Evolutionary conservation across 2,888 invertebrate species (phyloP).

Genomic region (Tiliacea citrago): DNA sequence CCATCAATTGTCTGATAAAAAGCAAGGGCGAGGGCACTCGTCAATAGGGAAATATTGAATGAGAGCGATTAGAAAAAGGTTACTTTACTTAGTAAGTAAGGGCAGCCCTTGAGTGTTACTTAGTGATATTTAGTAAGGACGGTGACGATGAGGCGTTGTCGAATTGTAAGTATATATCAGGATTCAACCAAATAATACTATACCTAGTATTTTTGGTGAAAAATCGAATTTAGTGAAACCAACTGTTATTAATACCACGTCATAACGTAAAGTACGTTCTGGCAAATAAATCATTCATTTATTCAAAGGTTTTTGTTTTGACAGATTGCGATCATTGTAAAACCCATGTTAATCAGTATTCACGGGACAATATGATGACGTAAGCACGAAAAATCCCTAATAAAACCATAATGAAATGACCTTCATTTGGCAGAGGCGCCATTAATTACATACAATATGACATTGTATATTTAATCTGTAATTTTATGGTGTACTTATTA

Average conservation of each 20-base stretch:
- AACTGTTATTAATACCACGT: too few species aligned
- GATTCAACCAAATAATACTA: too few species aligned
- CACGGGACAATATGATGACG: background rate
- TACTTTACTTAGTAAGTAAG: background rate
- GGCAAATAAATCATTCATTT: too few species aligned
- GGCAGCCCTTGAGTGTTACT: slow-evolving; percentile 29
- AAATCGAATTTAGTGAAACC: too few species aligned
- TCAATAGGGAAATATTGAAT: slow-evolving; percentile 41
- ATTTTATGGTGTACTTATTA: too few species aligned
- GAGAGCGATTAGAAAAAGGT: slow-evolving; percentile 42
- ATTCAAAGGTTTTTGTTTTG: too few species aligned
- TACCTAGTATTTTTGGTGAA: too few species aligned
- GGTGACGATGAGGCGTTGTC: too few species aligned
- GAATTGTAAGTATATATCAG: too few species aligned
- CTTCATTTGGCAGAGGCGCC: slow-evolving; percentile 17
- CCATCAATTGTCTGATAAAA: slow-evolving; percentile 66
- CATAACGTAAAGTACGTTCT: too few species aligned
- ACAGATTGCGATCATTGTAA: background rate
- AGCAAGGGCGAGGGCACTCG: slow-evolving; percentile 68
- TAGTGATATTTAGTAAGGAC: slow-evolving; percentile 3
- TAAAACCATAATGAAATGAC: slow-evolving; percentile 32
- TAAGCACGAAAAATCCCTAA: slow-evolving; percentile 1
- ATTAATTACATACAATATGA: slow-evolving; percentile 53
- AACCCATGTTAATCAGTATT: background rate
- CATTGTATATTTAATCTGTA: too few species aligned